Evolutionary conservation across 2,888 invertebrate genomes (phyloP).

Genomic region (Thysanoteuthis rhombus): DNA sequence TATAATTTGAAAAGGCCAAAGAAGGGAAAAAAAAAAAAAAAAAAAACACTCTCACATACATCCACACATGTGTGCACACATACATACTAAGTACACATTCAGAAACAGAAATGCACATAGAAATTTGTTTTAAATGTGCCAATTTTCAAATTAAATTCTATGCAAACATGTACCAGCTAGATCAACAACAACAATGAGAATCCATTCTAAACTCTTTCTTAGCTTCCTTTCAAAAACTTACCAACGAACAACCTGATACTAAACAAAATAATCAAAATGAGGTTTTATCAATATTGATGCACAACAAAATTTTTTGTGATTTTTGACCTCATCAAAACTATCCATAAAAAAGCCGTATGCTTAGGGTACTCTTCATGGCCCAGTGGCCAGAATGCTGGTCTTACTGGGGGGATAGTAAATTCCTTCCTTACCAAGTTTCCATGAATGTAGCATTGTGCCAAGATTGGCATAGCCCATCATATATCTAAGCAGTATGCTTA

Average conservation of each 20-base stretch:
- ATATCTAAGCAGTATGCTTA: background rate
- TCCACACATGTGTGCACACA: background rate
- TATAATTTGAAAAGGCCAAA: background rate
- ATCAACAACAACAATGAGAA: constrained; percentile 12
- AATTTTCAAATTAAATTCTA: background rate
- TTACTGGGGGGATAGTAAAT: background rate
- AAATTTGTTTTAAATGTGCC: background rate
- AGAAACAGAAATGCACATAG: background rate
- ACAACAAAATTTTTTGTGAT: no score
- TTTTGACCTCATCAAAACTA: no score
- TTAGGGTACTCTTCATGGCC: background rate
- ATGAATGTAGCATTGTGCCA: background rate
- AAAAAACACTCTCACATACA: background rate
- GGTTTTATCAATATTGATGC: no score
- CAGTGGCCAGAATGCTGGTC: background rate
- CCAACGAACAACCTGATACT: background rate
- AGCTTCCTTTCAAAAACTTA: background rate
- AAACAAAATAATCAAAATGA: background rate
- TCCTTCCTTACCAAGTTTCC: background rate
- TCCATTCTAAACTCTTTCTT: background rate
- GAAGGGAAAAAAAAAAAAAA: background rate
- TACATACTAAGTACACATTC: background rate
- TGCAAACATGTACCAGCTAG: constrained; percentile 1
- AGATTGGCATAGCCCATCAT: background rate
- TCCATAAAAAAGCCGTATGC: background rate